Percentiles rank a stretch among this genome's conserved stretches.
phyloP scores from a whole-genome alignment of 92 coral and sea anemone species.

The Zoanthus gigantus region DNA sequence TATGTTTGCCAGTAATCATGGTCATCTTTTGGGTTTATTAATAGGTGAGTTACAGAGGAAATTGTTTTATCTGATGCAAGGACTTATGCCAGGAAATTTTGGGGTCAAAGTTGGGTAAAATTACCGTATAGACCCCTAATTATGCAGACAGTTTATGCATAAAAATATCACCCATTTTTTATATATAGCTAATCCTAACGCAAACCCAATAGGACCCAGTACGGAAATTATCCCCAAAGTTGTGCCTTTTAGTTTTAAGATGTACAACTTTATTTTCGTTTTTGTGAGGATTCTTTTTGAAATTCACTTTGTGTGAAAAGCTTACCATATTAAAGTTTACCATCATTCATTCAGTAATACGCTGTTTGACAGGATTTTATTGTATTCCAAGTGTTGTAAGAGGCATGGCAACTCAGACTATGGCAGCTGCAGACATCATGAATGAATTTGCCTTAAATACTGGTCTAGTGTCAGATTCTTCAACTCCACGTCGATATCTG shows the following conservation, averaged over 20 bases:
- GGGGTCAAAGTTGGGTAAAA: background rate
- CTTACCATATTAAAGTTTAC: too few species aligned
- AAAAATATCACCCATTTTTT: too few species aligned
- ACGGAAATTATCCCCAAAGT: too few species aligned
- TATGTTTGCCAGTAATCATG: background rate
- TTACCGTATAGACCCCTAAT: too few species aligned
- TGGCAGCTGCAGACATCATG: slow-evolving; percentile 41
- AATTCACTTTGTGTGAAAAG: too few species aligned
- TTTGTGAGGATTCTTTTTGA: too few species aligned
- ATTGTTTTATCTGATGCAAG: background rate
- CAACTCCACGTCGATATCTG: slow-evolving; percentile 65
- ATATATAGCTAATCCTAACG: too few species aligned
- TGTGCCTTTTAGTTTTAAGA: too few species aligned
- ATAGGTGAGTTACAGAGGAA: background rate
- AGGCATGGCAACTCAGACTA: slow-evolving; percentile 10
- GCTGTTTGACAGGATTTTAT: background rate
- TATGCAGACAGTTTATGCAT: too few species aligned
- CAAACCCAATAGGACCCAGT: too few species aligned
- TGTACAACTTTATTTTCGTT: too few species aligned
- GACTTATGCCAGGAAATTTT: background rate
- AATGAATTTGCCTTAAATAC: slow-evolving; percentile 71
- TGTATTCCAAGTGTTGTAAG: background rate
- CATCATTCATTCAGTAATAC: too few species aligned
- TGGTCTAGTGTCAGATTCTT: slow-evolving; percentile 45
- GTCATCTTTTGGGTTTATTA: background rate